These are phyloP conservation scores for Calliphora vomitoria DNA, from an alignment of 2,888 invertebrate species.

Conservation along the genomic window DNA sequence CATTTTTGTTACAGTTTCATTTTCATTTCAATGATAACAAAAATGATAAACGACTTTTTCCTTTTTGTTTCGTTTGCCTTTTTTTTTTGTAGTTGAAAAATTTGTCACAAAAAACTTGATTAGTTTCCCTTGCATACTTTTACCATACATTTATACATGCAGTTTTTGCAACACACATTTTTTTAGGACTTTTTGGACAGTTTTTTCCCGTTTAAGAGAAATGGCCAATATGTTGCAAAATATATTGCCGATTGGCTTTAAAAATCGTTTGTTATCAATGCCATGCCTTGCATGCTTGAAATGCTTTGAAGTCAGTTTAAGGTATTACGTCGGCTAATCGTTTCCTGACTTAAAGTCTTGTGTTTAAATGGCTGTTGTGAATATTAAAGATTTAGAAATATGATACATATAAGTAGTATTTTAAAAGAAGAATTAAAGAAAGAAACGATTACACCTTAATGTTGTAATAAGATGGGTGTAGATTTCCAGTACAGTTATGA, in stretches of 20 bases:
- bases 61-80: not conserved
- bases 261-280: conserved; percentile 19
- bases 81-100: conserved; percentile 1
- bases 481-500: no score
- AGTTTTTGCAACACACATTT: not conserved
- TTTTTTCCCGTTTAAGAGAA: not conserved
- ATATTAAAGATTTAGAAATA: no score
- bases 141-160: not conserved
- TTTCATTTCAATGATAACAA: conserved; percentile 54
- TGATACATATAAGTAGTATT: no score
- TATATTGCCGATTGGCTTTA: not conserved
- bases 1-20: conserved; percentile 51
- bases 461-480: no score
- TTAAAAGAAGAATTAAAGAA: no score
- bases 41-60: conserved; percentile 56
- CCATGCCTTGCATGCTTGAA: not conserved
- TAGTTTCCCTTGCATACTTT: conserved; percentile 11
- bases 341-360: not conserved
- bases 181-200: not conserved
- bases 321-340: not conserved
- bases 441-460: no score
- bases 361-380: not conserved
- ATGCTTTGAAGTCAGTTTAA: not conserved
- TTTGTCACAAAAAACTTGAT: conserved; percentile 53
- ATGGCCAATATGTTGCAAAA: conserved; percentile 2